A percentile compares a stretch with the other conserved stretches of the same genome.
phyloP scores from a whole-genome alignment of 2,888 invertebrate genomes.

The Sesia bembeciformis region DNA sequence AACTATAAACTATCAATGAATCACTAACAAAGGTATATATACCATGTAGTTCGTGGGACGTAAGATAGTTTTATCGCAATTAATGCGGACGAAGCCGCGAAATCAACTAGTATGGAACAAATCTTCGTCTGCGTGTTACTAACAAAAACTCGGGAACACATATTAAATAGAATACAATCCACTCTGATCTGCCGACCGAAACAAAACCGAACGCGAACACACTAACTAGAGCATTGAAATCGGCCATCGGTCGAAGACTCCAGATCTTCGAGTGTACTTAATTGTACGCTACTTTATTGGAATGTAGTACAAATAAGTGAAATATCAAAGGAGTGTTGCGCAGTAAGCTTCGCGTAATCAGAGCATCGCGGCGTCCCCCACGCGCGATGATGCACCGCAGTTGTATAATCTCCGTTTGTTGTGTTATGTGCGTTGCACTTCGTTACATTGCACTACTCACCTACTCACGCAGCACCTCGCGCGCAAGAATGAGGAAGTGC shows the following conservation, averaged over 20 bases:
- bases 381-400: constrained; percentile 22
- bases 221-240: constrained; percentile 47
- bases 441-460: constrained; percentile 45
- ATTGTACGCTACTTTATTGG: constrained; percentile 23
- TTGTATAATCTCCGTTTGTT: constrained; percentile 41
- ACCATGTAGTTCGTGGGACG: too few relatives aligned
- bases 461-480: constrained; percentile 34
- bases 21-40: too few relatives aligned
- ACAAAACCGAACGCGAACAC: constrained; percentile 30
- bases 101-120: too few relatives aligned
- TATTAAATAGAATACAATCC: not conserved
- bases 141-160: not conserved
- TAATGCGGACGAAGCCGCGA: too few relatives aligned
- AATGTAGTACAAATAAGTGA: constrained; percentile 13
- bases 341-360: constrained; percentile 44
- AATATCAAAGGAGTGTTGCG: constrained; percentile 17
- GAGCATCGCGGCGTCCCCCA: constrained; percentile 27
- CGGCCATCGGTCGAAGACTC: constrained; percentile 36
- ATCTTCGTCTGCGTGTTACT: constrained; percentile 2
- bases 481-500: constrained; percentile 58
- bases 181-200: constrained; percentile 21
- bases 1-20: too few relatives aligned
- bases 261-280: not conserved
- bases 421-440: constrained; percentile 22
- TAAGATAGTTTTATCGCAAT: too few relatives aligned